These are phyloP conservation scores for Phymatocera aterrima DNA, from an alignment of 2,888 invertebrate genomes.

Conservation along the genomic window DNA sequence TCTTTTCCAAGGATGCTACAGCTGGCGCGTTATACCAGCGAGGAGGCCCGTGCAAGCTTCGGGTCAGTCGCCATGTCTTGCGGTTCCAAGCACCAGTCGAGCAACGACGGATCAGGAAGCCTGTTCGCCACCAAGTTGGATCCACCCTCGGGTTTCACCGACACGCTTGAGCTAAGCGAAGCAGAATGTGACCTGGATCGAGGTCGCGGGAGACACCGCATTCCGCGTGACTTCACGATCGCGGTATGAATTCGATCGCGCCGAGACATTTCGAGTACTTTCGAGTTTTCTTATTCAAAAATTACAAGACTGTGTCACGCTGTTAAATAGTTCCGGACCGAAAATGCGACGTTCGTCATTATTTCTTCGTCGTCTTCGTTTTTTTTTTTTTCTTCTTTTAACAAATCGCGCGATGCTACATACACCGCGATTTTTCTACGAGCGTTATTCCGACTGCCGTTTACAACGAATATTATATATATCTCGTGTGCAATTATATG, in stretches of 20 bases:
- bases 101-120: slow-evolving; percentile 72
- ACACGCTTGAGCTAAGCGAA: slow-evolving; percentile 78
- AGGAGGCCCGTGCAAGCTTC: slow-evolving; percentile 74
- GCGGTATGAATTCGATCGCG: slow-evolving; percentile 75
- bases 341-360: background rate
- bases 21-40: slow-evolving; percentile 74
- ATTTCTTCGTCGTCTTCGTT: background rate
- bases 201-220: slow-evolving; percentile 71
- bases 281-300: background rate
- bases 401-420: too few relatives aligned
- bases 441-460: background rate
- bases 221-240: slow-evolving; percentile 73
- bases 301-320: background rate
- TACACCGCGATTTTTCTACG: too few relatives aligned
- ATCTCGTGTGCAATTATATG: background rate
- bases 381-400: too few relatives aligned
- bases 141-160: slow-evolving; percentile 91
- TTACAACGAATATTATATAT: background rate
- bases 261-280: too few relatives aligned
- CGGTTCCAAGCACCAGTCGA: slow-evolving; percentile 74
- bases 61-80: slow-evolving; percentile 71
- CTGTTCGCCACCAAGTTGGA: slow-evolving; percentile 76
- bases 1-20: slow-evolving; percentile 69
- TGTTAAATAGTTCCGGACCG: background rate
- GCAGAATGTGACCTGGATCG: slow-evolving; percentile 78